Evolutionary conservation across 1,140 invertebrate species (phyloP).

Genomic region (Conus ventricosus): DNA sequence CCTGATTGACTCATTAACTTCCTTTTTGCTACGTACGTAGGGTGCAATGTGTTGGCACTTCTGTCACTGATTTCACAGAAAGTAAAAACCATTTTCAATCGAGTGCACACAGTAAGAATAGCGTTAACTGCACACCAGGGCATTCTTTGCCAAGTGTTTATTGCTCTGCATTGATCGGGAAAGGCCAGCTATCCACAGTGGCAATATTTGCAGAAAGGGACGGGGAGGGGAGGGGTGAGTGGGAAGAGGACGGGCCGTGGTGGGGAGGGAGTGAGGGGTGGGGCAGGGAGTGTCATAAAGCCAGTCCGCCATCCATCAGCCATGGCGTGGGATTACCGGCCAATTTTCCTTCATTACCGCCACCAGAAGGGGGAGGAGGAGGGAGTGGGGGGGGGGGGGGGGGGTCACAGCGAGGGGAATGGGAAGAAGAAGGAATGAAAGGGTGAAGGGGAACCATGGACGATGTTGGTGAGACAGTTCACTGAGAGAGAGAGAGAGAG

Average conservation of each 20-base stretch:
- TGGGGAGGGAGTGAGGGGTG: conserved; percentile 2
- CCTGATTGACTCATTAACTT: no score
- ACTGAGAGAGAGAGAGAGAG: no score
- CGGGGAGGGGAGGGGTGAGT: background rate
- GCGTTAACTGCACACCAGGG: background rate
- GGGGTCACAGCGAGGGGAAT: background rate
- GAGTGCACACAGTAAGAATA: background rate
- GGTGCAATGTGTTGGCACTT: background rate
- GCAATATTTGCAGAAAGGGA: conserved; percentile 5
- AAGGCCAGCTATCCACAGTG: background rate
- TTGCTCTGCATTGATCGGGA: background rate
- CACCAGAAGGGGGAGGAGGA: background rate
- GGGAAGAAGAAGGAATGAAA: background rate
- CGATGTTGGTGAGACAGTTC: no score
- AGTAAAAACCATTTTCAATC: background rate
- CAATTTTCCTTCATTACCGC: background rate
- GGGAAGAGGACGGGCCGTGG: background rate
- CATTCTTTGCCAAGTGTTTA: background rate
- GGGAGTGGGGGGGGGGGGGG: background rate
- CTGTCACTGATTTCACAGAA: background rate
- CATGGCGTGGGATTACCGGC: conserved; percentile 3
- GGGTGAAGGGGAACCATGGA: no score
- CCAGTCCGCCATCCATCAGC: background rate
- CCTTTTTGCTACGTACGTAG: no score
- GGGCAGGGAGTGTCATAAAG: background rate